Percentiles rank a stretch among this genome's conserved stretches.
These are phyloP conservation scores for Semotilus atromaculatus DNA, from an alignment of 2,797 vertebrate genomes.

Conservation along the genomic window DNA sequence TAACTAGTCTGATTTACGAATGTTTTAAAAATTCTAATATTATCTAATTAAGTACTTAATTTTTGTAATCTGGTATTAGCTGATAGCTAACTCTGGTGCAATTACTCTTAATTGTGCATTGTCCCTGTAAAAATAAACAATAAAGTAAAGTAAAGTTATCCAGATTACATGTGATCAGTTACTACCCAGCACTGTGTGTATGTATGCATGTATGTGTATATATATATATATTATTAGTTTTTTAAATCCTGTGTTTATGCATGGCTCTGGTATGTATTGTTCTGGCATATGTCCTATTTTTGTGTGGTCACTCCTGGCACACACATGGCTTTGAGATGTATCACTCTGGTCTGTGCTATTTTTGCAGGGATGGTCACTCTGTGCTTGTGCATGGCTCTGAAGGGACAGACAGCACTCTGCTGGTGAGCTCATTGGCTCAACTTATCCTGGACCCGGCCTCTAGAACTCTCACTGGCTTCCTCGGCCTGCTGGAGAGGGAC, in stretches of 20 bases:
- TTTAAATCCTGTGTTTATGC: neutral
- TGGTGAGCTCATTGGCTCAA: slow-evolving; percentile 87
- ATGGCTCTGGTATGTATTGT: neutral
- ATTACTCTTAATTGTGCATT: neutral
- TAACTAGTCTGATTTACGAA: no score
- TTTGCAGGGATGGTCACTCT: slow-evolving; percentile 80
- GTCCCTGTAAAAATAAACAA: neutral
- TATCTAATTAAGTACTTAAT: no score
- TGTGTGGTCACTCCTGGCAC: neutral
- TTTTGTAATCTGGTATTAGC: neutral
- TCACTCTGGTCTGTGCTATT: neutral
- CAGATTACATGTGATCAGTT: no score
- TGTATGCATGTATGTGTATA: no score
- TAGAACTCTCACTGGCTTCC: slow-evolving; percentile 83
- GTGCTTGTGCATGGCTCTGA: slow-evolving; percentile 87
- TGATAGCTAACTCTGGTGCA: neutral
- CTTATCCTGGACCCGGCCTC: slow-evolving; percentile 86
- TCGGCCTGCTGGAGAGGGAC: slow-evolving; percentile 85
- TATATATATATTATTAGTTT: no score
- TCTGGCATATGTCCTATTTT: neutral
- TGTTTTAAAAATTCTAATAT: no score
- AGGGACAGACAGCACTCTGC: slow-evolving; percentile 83
- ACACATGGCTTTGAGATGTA: neutral
- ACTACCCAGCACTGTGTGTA: no score
- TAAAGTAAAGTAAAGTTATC: neutral